Evolutionary conservation across 2,797 vertebrate species (phyloP).

Genomic region (Oceanodroma leucorhoa): DNA sequence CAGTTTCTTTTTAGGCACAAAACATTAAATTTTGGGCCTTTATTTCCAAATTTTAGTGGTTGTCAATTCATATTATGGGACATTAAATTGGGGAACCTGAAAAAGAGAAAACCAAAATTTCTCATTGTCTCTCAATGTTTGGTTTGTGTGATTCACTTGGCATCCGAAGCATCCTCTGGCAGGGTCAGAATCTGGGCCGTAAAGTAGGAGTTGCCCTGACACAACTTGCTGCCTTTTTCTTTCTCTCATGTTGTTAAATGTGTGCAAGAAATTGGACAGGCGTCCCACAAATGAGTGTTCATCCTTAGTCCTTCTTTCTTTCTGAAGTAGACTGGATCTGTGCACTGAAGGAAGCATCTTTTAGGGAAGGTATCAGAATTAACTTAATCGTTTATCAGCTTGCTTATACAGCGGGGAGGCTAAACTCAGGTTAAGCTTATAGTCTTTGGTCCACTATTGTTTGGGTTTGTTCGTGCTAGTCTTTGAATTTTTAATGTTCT

Average conservation of each 20-base stretch:
- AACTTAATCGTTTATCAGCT: neutral
- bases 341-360: neutral
- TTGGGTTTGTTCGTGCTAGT: neutral
- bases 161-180: neutral
- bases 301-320: neutral
- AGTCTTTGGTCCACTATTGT: neutral
- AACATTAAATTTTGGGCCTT: neutral
- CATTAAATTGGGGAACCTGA: neutral
- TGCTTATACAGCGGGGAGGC: rapidly evolving
- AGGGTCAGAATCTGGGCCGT: neutral
- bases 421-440: neutral
- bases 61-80: neutral
- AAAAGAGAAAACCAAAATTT: neutral
- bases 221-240: neutral
- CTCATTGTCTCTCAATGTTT: neutral
- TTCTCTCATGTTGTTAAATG: neutral
- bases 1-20: neutral
- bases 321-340: neutral
- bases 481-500: neutral
- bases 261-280: neutral
- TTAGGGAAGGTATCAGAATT: too few species aligned
- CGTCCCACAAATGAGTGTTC: neutral
- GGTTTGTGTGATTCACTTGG: neutral
- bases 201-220: neutral
- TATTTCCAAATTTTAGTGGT: neutral